Conservation (phyloP, 2,113 vertebrate species). For the Petrocephalus microphthalmus region DNA sequence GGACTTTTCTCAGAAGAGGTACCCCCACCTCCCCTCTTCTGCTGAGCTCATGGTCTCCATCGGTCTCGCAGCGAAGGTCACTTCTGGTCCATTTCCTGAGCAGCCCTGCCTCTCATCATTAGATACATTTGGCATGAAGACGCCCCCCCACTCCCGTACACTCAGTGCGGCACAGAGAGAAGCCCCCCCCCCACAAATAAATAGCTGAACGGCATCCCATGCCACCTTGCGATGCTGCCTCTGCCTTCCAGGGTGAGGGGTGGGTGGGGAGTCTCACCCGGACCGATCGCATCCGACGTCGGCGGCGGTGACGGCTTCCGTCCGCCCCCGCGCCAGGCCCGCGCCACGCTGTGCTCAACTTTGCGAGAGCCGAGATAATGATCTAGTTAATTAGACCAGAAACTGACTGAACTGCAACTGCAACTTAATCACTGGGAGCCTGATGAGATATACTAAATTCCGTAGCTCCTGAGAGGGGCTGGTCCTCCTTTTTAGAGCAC, state of each 20-base stretch:
- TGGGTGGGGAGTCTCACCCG: constrained; percentile 28
- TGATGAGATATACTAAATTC: constrained; percentile 67
- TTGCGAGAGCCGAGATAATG: constrained; percentile 64
- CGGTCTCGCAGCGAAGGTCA: background rate
- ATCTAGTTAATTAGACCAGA: constrained; percentile 73
- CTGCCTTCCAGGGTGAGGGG: background rate
- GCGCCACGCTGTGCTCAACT: constrained; percentile 61
- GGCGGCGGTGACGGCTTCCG: background rate
- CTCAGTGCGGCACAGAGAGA: constrained; percentile 54
- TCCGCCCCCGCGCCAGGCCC: constrained; percentile 44
- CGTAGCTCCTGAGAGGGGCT: constrained; percentile 51
- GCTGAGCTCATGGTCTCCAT: background rate
- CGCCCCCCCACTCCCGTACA: constrained; percentile 43
- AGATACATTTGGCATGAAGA: constrained; percentile 56
- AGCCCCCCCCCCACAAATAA: constrained; percentile 58
- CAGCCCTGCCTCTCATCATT: constrained; percentile 27
- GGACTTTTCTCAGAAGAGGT: background rate
- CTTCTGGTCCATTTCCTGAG: background rate
- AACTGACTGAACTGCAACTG: constrained; percentile 65
- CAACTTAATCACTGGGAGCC: constrained; percentile 71
- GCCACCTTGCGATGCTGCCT: background rate
- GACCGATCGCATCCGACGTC: constrained; percentile 34
- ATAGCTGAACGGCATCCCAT: background rate
- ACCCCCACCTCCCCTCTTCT: too few relatives aligned
- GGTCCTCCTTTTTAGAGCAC: constrained; percentile 32